These are phyloP conservation scores for Plecotus auritus DNA, from an alignment of 2,113 vertebrate genomes.

Conservation along the genomic window DNA sequence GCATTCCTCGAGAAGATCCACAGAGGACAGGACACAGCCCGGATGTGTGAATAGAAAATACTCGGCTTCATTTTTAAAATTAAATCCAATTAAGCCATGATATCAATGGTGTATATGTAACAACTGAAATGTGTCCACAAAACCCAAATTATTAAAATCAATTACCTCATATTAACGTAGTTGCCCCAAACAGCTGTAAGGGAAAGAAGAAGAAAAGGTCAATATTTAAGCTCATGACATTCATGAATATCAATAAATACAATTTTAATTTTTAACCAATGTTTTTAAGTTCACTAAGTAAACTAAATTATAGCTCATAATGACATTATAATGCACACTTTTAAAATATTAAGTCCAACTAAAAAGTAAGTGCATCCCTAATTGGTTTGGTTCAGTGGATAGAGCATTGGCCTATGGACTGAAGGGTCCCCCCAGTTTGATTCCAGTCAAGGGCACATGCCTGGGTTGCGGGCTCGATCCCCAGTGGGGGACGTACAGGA, in stretches of 20 bases:
- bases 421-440: too few species aligned
- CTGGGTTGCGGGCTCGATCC: too few species aligned
- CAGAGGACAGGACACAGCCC: neutral
- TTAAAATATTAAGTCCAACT: neutral
- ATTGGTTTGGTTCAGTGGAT: too few species aligned
- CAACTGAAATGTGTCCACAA: neutral
- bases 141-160: slow-evolving; percentile 51
- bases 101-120: neutral
- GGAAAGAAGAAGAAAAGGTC: slow-evolving; percentile 31
- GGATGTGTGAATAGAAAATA: neutral
- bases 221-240: slow-evolving; percentile 12
- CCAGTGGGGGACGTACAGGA: too few species aligned
- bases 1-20: neutral
- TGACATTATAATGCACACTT: neutral
- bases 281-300: slow-evolving; percentile 5
- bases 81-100: neutral
- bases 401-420: too few species aligned
- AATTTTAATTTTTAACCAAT: slow-evolving; percentile 13
- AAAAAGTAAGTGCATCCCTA: neutral
- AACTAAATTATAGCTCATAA: neutral
- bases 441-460: too few species aligned
- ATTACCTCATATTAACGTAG: slow-evolving; percentile 87
- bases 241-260: neutral
- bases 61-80: neutral
- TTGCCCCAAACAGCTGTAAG: slow-evolving; percentile 88